Percentiles rank a stretch among this genome's conserved stretches.
Conservation (phyloP, 2,113 vertebrate genomes). For the Sylvilagus bachmani region DNA sequence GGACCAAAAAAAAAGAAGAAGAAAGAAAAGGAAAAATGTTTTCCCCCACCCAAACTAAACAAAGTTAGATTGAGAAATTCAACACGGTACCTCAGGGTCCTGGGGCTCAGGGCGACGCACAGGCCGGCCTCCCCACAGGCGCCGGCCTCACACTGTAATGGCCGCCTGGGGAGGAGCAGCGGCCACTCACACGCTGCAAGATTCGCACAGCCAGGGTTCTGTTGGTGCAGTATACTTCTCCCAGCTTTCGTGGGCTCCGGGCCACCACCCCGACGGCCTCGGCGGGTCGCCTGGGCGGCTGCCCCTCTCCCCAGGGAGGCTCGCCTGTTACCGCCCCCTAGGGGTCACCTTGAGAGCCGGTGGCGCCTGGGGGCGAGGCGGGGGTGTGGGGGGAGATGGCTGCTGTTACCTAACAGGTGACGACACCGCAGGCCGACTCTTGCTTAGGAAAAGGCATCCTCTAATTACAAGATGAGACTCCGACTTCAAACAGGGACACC, state of each 20-base stretch:
- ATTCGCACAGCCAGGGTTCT: background rate
- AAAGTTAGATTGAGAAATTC: conserved; percentile 76
- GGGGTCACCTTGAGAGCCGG: background rate
- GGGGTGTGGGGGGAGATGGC: background rate
- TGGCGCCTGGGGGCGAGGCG: background rate
- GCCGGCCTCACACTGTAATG: background rate
- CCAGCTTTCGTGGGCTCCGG: background rate
- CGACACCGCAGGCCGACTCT: background rate
- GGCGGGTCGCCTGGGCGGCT: background rate
- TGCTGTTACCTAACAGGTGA: background rate
- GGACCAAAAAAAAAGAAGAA: conserved; percentile 48
- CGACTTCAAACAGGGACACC: conserved; percentile 25
- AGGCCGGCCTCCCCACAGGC: conserved; percentile 49
- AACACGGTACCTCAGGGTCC: conserved; percentile 61
- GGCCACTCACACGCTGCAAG: background rate
- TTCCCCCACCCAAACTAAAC: conserved; percentile 72
- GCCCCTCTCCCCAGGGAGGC: background rate
- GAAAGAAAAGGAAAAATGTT: conserved; percentile 49
- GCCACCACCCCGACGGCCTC: too few relatives aligned
- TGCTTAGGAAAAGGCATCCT: conserved; percentile 58
- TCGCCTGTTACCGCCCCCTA: background rate
- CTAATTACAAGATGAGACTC: conserved; percentile 49
- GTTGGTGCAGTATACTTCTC: background rate
- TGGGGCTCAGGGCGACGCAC: background rate
- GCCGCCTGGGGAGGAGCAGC: background rate